Percentiles rank a stretch among this genome's conserved stretches.
phyloP scores from a whole-genome alignment of 2,113 vertebrate genomes.

The Romanogobio albipinnatus region DNA sequence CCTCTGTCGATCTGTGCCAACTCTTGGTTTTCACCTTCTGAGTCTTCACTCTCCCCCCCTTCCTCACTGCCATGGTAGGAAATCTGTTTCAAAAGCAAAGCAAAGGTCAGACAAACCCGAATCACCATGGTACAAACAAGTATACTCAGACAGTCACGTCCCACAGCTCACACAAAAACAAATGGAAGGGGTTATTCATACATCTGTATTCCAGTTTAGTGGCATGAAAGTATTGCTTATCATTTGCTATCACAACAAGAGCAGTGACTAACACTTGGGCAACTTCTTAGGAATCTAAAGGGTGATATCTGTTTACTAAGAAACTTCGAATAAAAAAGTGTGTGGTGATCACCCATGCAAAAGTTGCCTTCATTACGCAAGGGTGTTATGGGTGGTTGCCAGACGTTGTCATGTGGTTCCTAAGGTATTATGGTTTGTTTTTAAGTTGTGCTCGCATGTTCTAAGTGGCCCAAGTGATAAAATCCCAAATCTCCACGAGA shows the following conservation, averaged over 20 bases:
- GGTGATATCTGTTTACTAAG: background rate
- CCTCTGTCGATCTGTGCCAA: slow-evolving; percentile 92
- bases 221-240: background rate
- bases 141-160: background rate
- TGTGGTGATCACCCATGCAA: background rate
- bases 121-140: slow-evolving; percentile 27
- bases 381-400: background rate
- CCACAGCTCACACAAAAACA: slow-evolving; percentile 11
- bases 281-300: slow-evolving; percentile 6
- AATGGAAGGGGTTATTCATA: background rate
- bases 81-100: slow-evolving; percentile 75
- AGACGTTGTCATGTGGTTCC: background rate
- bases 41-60: slow-evolving; percentile 89
- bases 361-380: background rate
- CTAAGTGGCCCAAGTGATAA: background rate
- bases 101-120: slow-evolving; percentile 41
- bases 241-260: slow-evolving; percentile 19
- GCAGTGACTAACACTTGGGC: slow-evolving; percentile 19
- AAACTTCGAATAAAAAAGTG: background rate
- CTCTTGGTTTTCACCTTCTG: slow-evolving; percentile 92
- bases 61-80: slow-evolving; percentile 85
- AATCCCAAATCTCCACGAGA: background rate
- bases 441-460: background rate
- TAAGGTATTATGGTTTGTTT: background rate
- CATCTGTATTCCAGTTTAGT: slow-evolving; percentile 38